Conservation (phyloP, 2,113 vertebrate species). For the Sigmodon hispidus region DNA sequence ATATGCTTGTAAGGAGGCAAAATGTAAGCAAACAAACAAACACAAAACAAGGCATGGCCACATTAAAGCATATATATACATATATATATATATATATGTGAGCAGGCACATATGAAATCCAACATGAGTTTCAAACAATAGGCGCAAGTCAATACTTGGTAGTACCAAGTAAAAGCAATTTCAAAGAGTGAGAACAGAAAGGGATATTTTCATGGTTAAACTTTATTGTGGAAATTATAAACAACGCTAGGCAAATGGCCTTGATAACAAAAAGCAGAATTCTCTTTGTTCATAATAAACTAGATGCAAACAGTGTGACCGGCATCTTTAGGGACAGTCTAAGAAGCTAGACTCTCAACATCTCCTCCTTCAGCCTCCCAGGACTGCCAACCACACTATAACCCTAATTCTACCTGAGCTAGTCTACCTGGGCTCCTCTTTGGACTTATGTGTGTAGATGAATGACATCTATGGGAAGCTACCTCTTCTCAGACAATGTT, state of each 20-base stretch:
- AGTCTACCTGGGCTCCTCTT: neutral
- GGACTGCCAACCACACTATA: neutral
- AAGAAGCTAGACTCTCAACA: neutral
- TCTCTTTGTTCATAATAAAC: neutral
- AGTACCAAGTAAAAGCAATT: neutral
- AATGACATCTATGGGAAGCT: neutral
- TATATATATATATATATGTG: too few species aligned
- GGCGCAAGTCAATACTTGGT: neutral
- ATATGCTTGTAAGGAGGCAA: neutral
- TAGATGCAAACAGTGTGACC: neutral
- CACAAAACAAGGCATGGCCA: neutral
- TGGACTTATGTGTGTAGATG: neutral
- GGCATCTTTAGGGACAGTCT: neutral
- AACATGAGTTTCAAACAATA: neutral
- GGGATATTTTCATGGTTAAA: neutral
- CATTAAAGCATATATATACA: neutral
- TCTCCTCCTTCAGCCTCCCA: neutral
- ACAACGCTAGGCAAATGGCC: neutral
- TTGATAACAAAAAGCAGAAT: neutral
- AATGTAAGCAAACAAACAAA: neutral
- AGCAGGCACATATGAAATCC: neutral
- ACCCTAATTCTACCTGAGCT: neutral
- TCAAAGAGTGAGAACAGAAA: neutral
- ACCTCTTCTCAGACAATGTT: neutral
- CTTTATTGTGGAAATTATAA: neutral